A percentile compares a stretch with the other conserved stretches of the same genome.
Evolutionary conservation across 1,140 invertebrate species (phyloP).

Genomic region (Centruroides vittatus): DNA sequence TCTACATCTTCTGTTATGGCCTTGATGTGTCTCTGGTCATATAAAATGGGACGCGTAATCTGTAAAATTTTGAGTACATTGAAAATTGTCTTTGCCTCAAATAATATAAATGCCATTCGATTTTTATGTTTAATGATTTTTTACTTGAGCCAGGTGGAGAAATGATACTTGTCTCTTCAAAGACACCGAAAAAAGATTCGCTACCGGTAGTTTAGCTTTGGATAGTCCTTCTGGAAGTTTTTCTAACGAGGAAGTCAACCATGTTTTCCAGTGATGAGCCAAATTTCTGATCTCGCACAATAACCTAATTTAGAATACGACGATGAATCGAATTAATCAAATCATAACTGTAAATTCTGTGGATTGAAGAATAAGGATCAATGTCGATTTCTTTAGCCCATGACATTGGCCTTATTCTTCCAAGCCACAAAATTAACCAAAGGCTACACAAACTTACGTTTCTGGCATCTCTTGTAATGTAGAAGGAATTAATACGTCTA

Average conservation of each 20-base stretch:
- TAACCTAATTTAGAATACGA: neutral
- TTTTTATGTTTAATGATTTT: neutral
- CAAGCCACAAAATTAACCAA: neutral
- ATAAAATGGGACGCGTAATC: neutral
- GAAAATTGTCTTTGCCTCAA: no score
- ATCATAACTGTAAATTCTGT: no score
- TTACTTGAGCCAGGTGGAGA: constrained; percentile 7
- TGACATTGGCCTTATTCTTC: neutral
- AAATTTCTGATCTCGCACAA: constrained; percentile 1
- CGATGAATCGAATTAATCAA: no score
- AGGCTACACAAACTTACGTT: neutral
- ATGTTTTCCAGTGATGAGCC: constrained; percentile 4
- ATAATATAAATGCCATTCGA: no score
- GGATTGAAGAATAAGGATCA: no score
- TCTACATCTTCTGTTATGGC: no score
- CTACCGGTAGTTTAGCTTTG: neutral
- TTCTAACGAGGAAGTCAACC: constrained; percentile 3
- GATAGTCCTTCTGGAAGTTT: neutral
- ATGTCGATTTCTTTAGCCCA: no score
- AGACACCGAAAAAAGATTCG: neutral
- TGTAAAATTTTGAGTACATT: neutral
- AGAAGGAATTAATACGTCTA: constrained; percentile 7
- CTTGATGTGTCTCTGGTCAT: neutral
- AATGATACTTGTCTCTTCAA: constrained; percentile 3
- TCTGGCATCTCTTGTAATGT: constrained; percentile 7